Conservation (phyloP, 1,140 invertebrate species). For the Ips nitidus region DNA sequence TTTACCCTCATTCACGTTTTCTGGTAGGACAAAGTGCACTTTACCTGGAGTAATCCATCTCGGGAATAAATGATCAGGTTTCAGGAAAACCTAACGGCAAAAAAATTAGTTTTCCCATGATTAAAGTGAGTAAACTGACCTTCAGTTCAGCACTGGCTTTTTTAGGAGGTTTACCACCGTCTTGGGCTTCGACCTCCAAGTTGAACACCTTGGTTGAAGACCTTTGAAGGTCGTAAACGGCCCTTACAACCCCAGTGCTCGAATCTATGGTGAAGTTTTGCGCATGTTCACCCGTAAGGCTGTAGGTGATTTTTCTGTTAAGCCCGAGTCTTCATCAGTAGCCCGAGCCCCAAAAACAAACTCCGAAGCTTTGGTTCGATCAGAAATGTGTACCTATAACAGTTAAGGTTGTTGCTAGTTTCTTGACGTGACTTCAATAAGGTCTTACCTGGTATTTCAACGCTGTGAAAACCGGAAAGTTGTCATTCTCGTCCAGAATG, state of each 20-base stretch:
- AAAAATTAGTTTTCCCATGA: neutral
- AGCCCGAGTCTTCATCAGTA: conserved; percentile 74
- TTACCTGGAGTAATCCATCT: conserved; percentile 67
- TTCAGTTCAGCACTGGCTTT: conserved; percentile 68
- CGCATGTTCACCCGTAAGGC: conserved; percentile 74
- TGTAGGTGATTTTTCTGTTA: conserved; percentile 81
- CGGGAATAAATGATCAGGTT: conserved; percentile 73
- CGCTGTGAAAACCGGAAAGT: conserved; percentile 75
- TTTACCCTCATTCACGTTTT: conserved; percentile 74
- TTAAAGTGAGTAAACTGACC: conserved; percentile 51
- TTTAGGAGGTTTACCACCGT: conserved; percentile 65
- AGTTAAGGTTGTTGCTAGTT: neutral
- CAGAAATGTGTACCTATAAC: conserved; percentile 71
- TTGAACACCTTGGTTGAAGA: conserved; percentile 62
- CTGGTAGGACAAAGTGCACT: conserved; percentile 73
- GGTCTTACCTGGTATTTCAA: conserved; percentile 60
- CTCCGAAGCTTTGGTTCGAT: conserved; percentile 70
- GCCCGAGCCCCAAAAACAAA: conserved; percentile 90
- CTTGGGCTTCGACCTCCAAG: conserved; percentile 71
- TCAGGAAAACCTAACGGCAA: conserved; percentile 51
- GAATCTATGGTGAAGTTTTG: conserved; percentile 75
- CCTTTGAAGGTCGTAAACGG: conserved; percentile 59
- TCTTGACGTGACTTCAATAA: neutral
- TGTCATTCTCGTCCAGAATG: conserved; percentile 85
- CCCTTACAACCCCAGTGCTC: conserved; percentile 81